Evolutionary conservation across 2,797 vertebrate species (phyloP), one percentile per base, ranked within the genome.

Genomic region (Cynopterus sphinx): DNA sequence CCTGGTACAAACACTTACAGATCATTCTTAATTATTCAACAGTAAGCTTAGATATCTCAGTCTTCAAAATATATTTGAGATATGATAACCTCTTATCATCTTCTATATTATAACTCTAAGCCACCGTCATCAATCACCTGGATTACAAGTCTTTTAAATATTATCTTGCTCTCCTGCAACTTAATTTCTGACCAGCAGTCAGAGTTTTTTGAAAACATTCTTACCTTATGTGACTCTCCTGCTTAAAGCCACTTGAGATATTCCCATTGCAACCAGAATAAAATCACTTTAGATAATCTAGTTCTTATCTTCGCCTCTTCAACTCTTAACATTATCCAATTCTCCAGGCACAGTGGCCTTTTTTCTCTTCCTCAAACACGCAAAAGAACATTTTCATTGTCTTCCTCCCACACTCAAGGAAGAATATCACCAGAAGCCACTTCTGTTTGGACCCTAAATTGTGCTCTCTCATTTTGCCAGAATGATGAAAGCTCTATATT

Each of bases 201-300:
- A 65, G 73, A 75, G 26, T 96, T 87, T 91, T 70, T 63, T 28
- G 43, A 96, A 83, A 61, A 70, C 16, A 84, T 46, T 87, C 75
- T 83, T 43, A 77, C 5, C 6, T 63, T 53, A 39, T 49, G 36
- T 55, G 70, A 65, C n/a, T 70, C 43, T 87, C 12, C 36, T 78
- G 46, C n/a, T 91, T 91, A 65, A 87, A 77, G 71, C 46, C 17
- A 36, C 71, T 41, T 41, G 53, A 26, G 36, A 19, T 17, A 39
- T 57, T 87, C 46, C 26, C 71, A 55, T 33, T 71, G 17, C 67
- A 81, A 36, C 41, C 28, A 63, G 75, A 87, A 91, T 49, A 65
- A 91, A 74, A 28, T 59, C 24, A 78, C 55, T 91, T 71, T 36
- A 91, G 49, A 57, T 46, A 4, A 70, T 63, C 31, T 51, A 53